Evolutionary conservation across 2,113 vertebrate genomes (phyloP), one percentile per base, ranked within the genome.

Genomic region (Hippocampus comes): DNA sequence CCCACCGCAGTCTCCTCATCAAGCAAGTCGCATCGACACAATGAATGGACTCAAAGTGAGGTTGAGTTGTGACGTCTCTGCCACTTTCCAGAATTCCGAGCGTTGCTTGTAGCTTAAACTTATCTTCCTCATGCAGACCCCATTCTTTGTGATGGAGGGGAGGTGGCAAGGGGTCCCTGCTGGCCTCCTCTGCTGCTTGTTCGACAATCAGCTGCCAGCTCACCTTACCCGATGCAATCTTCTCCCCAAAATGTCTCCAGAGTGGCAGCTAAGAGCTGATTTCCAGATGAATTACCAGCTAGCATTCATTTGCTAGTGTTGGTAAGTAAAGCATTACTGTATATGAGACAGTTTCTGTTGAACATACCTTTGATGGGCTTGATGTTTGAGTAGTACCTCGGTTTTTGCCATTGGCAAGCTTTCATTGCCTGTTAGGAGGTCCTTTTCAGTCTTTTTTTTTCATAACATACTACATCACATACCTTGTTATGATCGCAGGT

Each of bases 61-160:
- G 77, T 60, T 10, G 7, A 48, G 6, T 66, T 23, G 69, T 74
- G 86, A 88, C 86, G 82, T 86, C 75, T 27, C 63, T 80, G 87
- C 85, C 82, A 81, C 68, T 80, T 84, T 81, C 79, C 75, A 76
- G 83, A 90, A 86, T 81, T 83, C 84, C 75, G 43, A 46, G 68
- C 74, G 70, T 86, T 84, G 69, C 59, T 70, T 80, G 73, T 65
- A 65, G 85, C 73, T 78, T 66, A 72, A 82, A 88, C 84, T 90
- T 90, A 92, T 91, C 89, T 90, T 87, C 57, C 75, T 61, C 61
- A 73, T 73, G 73, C 89, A 91, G 87, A 84, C 84, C 79, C 82
- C 71, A 69, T 76, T 79, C 77, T 69, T 70, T 78, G 34, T 38
- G 34, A 7, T 38, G 6, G 20, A 6, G 51, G 7, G 23, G 56